Evolutionary conservation across 2,888 invertebrate genomes (phyloP).

Genomic region (Lepidocyrtinus sp.): DNA sequence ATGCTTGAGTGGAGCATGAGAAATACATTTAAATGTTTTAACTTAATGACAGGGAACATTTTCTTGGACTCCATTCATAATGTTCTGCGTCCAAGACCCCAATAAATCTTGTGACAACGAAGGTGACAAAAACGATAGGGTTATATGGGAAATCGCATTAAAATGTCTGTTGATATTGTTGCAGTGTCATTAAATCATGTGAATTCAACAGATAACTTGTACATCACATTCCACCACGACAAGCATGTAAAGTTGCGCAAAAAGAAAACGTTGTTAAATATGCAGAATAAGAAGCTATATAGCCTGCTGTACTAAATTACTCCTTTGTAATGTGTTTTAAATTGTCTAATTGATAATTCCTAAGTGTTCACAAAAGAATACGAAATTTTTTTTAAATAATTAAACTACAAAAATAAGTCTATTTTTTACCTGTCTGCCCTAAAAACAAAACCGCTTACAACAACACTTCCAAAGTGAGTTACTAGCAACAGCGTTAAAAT

Average conservation of each 20-base stretch:
- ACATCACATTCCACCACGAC: no score
- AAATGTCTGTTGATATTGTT: background rate
- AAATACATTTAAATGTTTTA: background rate
- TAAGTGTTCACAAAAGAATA: background rate
- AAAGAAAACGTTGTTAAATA: no score
- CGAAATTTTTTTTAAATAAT: background rate
- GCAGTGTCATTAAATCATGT: no score
- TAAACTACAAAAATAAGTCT: no score
- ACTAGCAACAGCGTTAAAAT: background rate
- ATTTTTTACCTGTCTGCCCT: background rate
- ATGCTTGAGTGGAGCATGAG: background rate
- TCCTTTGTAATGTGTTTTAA: no score
- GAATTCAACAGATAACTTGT: no score
- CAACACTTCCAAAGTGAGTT: background rate
- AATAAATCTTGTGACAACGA: conserved; percentile 2
- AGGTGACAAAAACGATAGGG: conserved; percentile 24
- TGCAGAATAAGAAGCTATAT: no score
- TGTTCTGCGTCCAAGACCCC: conserved; percentile 28
- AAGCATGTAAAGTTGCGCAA: no score
- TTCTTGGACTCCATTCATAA: background rate
- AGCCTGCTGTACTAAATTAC: no score
- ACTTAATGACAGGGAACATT: conserved; percentile 8
- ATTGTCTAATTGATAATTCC: background rate
- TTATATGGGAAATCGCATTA: conserved; percentile 18
- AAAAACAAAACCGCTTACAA: background rate